phyloP scores from a whole-genome alignment of 2,797 vertebrate genomes.

The Sebastes glaucus region DNA sequence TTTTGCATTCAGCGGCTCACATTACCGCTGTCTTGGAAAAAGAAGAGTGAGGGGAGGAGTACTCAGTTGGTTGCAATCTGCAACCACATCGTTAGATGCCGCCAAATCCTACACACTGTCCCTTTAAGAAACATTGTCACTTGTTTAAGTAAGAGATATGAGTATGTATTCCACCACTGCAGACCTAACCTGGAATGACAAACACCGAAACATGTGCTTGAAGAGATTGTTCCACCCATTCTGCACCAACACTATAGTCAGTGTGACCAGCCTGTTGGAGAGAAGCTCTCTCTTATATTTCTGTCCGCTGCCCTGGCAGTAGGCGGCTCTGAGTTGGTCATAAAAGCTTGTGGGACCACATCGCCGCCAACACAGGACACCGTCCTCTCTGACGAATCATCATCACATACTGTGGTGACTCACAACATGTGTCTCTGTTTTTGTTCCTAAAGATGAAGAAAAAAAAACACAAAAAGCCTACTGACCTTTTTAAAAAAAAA shows the following conservation, averaged over 20 bases:
- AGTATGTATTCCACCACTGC: not conserved
- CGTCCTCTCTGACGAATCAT: slow-evolving; percentile 33
- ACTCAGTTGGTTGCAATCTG: not conserved
- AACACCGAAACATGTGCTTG: too few species aligned
- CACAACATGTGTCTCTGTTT: slow-evolving; percentile 76
- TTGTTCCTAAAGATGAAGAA: slow-evolving; percentile 52
- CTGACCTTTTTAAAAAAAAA: slow-evolving; percentile 39
- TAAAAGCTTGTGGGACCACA: slow-evolving; percentile 8
- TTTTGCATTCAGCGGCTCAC: not conserved
- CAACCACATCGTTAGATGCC: not conserved
- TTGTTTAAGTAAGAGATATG: not conserved
- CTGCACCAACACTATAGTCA: too few species aligned
- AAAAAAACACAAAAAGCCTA: slow-evolving; percentile 42
- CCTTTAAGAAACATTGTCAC: not conserved
- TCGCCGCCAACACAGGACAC: slow-evolving; percentile 23
- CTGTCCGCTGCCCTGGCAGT: not conserved
- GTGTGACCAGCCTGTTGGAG: not conserved
- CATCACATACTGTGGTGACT: slow-evolving; percentile 65
- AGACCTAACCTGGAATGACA: too few species aligned
- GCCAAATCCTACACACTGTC: not conserved
- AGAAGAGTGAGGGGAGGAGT: not conserved
- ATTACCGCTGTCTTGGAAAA: too few species aligned
- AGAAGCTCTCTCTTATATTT: not conserved
- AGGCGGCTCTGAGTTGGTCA: not conserved
- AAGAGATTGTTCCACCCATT: too few species aligned